Conservation (phyloP, 2,797 vertebrate species). For the Oreortyx pictus region DNA sequence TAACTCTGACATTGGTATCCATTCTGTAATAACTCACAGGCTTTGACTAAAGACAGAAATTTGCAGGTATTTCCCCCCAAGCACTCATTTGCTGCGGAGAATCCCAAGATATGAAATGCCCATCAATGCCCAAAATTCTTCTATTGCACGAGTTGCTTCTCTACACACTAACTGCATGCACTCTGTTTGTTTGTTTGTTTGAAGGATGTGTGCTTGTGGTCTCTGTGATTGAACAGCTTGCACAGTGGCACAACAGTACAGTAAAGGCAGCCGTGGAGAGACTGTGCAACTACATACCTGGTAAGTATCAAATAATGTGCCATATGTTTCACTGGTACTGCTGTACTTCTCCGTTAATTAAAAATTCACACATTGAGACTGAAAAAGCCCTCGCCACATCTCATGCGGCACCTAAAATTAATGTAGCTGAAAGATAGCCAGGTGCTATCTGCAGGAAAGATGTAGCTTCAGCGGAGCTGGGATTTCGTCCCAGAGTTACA, state of each 20-base stretch:
- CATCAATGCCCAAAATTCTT: not conserved
- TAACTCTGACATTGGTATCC: not conserved
- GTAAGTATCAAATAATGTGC: slow-evolving; percentile 41
- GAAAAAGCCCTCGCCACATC: not conserved
- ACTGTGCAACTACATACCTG: slow-evolving; percentile 81
- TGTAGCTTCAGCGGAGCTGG: not conserved
- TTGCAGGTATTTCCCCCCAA: not conserved
- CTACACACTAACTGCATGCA: accelerated
- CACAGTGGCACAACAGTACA: slow-evolving; percentile 80
- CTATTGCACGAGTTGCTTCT: accelerated
- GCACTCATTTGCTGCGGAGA: not conserved
- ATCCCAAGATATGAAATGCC: not conserved
- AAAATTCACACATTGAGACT: not conserved
- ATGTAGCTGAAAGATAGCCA: not conserved
- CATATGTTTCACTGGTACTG: not conserved
- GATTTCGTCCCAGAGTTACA: not conserved
- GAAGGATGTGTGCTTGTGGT: slow-evolving; percentile 79
- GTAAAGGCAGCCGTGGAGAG: slow-evolving; percentile 69
- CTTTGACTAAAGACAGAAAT: not conserved
- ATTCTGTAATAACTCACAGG: not conserved
- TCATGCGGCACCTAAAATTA: not conserved
- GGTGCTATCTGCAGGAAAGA: not conserved
- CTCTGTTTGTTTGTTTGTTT: slow-evolving; percentile 14
- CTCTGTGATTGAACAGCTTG: slow-evolving; percentile 80
- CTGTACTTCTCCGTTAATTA: slow-evolving; percentile 15